Evolutionary conservation across 2,888 invertebrate genomes (phyloP), one percentile per base, ranked within the genome.

Genomic region (Keiferia lycopersicella): DNA sequence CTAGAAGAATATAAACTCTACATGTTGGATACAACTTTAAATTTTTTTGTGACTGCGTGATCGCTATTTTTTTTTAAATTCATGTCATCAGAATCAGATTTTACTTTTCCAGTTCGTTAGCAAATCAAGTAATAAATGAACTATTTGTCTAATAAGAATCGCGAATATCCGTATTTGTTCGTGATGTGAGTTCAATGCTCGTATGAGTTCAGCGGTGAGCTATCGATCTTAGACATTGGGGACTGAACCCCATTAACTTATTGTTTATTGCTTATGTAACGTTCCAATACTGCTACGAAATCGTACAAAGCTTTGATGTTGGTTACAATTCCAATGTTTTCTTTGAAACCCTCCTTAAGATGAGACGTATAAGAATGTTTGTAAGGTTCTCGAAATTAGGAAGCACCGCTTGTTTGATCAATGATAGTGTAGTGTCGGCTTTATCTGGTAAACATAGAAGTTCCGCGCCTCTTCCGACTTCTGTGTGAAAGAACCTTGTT

Each of bases 101-200:
- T 26, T 26, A n/a, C 30, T 30, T 30, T 30, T 6, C 30, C 74
- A 30, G 2, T 30, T 30, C 6, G 30, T 30, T 30, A 30, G 10
- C 34, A 34, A 34, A 34, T 34, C 34, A 34, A 34, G 8, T 34
- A 34, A 34, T 10, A 34, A 34, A 16, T 41, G 41, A 41, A 45
- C 16, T n/a, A 45, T 45, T 45, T 45, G 16, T 45, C 45, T 45
- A 45, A 45, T 45, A 45, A 45, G 45, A 45, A 70, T 73, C 68
- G 64, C 62, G 60, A 62, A 58, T 65, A 26, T 65, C 62, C 62
- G 65, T 41, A 50, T 34, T 41, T 11, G 63, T 50, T 66, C 69
- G 69, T 69, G 67, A 67, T 71, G 64, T 53, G 73, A 72, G 72
- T 69, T 60, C 63, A 68, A 68, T 64, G 11, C 45, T 45, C 16